Evolutionary conservation across 2,113 vertebrate species (phyloP), one percentile per base, ranked within the genome.

Genomic region (Paracanthobrama guichenoti): DNA sequence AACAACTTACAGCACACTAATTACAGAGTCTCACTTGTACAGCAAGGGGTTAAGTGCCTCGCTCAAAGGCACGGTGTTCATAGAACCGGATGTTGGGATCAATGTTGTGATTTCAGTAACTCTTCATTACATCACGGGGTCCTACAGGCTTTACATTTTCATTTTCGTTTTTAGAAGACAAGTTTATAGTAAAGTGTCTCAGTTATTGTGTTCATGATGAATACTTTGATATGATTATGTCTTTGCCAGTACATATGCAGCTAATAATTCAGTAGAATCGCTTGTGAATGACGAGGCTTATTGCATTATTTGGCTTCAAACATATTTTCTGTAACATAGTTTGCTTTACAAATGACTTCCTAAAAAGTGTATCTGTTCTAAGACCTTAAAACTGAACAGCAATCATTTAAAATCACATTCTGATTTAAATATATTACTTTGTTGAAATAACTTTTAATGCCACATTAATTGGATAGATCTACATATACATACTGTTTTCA

Each of bases 11-110:
- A 59, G 75, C 42, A 42, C 20, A 78, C 75, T 42, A 60, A 78
- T 78, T 78, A 42, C 75, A 60, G 20, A 78, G 53, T 78, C 31
- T 59, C 55, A 59, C 20, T 42, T n/a, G 20, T 78, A 42, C 53
- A 78, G 22, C 75, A 78, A 78, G 35, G 31, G 55, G 53, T 78
- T 60, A 78, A 78, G 75, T 59, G 55, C 13, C 53, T 78, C 2
- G 31, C 75, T 42, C 28, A 39, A 78, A 20, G 53, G 31, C 74
- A 76, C 28, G 53, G 20, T 77, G 50, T 78, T 78, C 31, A 59
- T 24, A 42, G 20, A 59, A 35, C 55, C 22, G 31, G 13, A 60
- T 76, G 75, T 42, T 60, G 75, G 53, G 53, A 78, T 24, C 53
- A 59, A 28, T 53, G 46, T 31, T 75, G 48, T 18, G 24, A 74